These are phyloP conservation scores for Pyrochroa serraticornis DNA, from an alignment of 2,888 invertebrate species.

Conservation along the genomic window DNA sequence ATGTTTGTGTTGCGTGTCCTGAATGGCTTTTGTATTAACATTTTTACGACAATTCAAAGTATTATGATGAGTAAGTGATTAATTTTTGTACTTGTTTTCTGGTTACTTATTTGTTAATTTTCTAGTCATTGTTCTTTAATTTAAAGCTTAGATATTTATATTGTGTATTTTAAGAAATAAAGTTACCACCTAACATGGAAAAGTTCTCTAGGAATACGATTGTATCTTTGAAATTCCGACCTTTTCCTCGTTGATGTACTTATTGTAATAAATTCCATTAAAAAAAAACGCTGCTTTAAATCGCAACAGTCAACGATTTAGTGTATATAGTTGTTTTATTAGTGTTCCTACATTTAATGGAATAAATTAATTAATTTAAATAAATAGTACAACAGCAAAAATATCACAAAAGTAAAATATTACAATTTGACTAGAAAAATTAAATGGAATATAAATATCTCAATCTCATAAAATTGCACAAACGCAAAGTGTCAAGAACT, in stretches of 20 bases:
- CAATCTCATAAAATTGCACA: slow-evolving; percentile 12
- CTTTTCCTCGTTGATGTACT: slow-evolving; percentile 40
- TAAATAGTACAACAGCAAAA: slow-evolving; percentile 17
- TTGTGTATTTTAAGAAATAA: slow-evolving; percentile 18
- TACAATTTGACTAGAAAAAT: slow-evolving; percentile 31
- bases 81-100: slow-evolving; percentile 30
- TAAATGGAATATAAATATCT: too few species aligned
- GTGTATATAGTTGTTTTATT: slow-evolving; percentile 28
- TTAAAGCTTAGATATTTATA: slow-evolving; percentile 39
- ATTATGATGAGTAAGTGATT: slow-evolving; percentile 32
- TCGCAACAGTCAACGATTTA: not conserved
- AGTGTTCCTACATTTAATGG: slow-evolving; percentile 32
- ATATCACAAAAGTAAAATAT: slow-evolving; percentile 31
- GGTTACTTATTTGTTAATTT: slow-evolving; percentile 35
- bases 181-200: slow-evolving; percentile 33
- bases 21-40: slow-evolving; percentile 34
- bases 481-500: slow-evolving; percentile 10
- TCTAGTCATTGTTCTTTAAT: slow-evolving; percentile 45
- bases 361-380: slow-evolving; percentile 32
- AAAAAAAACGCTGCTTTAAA: not conserved
- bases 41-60: slow-evolving; percentile 34
- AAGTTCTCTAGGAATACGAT: not conserved
- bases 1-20: slow-evolving; percentile 26
- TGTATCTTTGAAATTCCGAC: slow-evolving; percentile 31
- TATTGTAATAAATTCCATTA: slow-evolving; percentile 23